Base-by-base conservation (phyloP, 2,888 invertebrate species). In the Arrhopalites spinosus region DNA sequence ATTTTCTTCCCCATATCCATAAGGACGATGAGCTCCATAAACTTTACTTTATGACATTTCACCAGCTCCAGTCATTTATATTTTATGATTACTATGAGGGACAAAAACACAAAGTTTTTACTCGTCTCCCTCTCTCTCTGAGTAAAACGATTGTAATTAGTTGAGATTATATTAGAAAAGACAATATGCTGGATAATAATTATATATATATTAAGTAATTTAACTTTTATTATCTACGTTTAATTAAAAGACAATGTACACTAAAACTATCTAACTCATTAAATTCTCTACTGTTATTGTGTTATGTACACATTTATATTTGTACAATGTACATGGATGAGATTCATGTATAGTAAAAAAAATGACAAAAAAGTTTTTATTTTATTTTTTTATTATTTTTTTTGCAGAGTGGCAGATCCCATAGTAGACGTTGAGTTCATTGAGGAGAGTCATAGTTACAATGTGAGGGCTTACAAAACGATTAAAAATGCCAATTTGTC, bases 401-500 rank as follows among this genome's bases (percentile, higher is more conserved):
- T 67, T 75, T 70, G 13, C 74, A 82, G 82, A 73, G 78, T 82
- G 7, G 59, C 3, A 36, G 11, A 59, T 23, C 59, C 59, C 0
- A 25, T 59, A 13, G 59, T 59, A 25, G 59, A 59, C 25, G 59
- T 59, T 25, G 80, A 82, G 29, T 81, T 78, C 59, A 59, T 80
- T 69, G 72, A 77, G 30, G 75, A 80, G 2, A 61, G n/a, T 17
- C 69, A 75, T 47, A 79, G 79, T 77, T 81, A 81, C 61, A 78
- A 61, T 61, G 63, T 82, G 36, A 73, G 73, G 75, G 80, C 80
- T 29, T 80, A 80, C 63, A 82, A 80, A 77, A 76, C 79, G 30
- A 79, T 82, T 64, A 77, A 80, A 59, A 81, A 82, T 59, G 77
- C 78, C 20, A 82, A 82, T 77, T 64, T 81, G 1, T 79, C 80